phyloP scores from a whole-genome alignment of 2,113 vertebrate species.

The Scomber scombrus region DNA sequence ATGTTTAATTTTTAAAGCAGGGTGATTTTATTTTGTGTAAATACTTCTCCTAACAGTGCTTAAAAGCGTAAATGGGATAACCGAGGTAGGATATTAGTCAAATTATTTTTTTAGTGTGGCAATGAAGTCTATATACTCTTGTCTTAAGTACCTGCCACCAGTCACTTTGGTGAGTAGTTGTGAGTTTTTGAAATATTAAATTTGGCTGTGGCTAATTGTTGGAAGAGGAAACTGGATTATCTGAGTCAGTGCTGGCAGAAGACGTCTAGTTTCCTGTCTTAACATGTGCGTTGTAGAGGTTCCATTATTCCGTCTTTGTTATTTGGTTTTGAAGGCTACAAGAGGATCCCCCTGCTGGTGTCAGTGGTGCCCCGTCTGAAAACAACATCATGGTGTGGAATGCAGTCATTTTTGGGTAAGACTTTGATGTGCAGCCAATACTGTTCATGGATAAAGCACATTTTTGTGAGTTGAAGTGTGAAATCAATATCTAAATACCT shows the following conservation, averaged over 20 bases:
- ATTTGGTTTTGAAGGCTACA: conserved; percentile 86
- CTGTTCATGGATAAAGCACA: background rate
- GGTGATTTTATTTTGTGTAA: background rate
- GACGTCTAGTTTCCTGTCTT: no score
- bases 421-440: background rate
- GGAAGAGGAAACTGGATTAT: background rate
- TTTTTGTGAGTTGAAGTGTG: background rate
- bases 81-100: no score
- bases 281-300: no score
- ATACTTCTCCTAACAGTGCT: background rate
- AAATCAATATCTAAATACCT: background rate
- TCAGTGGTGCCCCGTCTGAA: conserved; percentile 96
- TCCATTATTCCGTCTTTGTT: no score
- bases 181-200: background rate
- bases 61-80: background rate
- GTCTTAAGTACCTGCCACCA: background rate
- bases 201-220: background rate
- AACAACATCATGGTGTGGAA: conserved; percentile 99
- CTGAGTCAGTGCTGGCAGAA: background rate
- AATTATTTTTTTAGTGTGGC: background rate
- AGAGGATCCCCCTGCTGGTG: conserved; percentile 96
- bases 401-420: conserved; percentile 97
- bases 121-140: background rate
- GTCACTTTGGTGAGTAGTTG: background rate
- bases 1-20: no score